phyloP scores from a whole-genome alignment of 2,113 vertebrate species.

The Chloebia gouldiae region DNA sequence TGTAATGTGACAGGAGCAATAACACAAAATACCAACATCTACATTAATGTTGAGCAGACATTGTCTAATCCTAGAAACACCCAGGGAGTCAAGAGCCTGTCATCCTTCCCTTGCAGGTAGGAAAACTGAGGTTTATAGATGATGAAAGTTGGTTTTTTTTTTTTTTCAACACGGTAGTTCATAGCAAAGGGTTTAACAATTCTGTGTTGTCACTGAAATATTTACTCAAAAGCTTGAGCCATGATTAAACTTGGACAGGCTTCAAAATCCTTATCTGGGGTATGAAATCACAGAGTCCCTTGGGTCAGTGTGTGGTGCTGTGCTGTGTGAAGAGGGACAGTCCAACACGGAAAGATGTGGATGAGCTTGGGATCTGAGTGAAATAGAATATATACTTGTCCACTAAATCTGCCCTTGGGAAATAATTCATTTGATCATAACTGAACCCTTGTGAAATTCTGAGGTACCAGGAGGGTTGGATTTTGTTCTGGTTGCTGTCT shows the following conservation, averaged over 20 bases:
- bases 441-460: neutral
- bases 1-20: neutral
- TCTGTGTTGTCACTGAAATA: neutral
- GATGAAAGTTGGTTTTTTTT: neutral
- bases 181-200: neutral
- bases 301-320: neutral
- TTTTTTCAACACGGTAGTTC: neutral
- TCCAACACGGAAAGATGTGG: neutral
- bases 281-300: neutral
- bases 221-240: neutral
- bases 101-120: neutral
- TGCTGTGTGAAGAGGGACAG: neutral
- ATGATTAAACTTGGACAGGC: neutral
- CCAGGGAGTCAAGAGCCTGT: neutral
- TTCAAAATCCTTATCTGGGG: neutral
- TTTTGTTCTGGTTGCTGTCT: neutral
- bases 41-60: neutral
- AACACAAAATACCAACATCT: conserved; percentile 8
- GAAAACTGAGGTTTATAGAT: neutral
- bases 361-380: neutral
- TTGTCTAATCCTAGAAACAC: conserved; percentile 20
- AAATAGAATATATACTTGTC: neutral
- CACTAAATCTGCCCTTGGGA: neutral
- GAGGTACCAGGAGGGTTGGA: neutral
- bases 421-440: neutral